Evolutionary conservation across 2,888 invertebrate species (phyloP).

Genomic region (Pollenia amentaria): DNA sequence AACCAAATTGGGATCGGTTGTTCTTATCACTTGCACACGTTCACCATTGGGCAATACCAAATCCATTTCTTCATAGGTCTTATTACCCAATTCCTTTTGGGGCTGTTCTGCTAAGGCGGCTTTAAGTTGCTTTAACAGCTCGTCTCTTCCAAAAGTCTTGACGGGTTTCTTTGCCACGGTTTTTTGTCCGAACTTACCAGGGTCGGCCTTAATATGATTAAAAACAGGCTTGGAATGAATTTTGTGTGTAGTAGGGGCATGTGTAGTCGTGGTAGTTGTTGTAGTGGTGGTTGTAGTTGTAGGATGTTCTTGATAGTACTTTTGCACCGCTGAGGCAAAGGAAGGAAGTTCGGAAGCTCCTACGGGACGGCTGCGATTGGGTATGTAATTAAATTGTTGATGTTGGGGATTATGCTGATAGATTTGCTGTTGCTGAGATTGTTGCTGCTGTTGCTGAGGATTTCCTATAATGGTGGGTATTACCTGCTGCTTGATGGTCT

Average conservation of each 20-base stretch:
- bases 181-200: constrained; percentile 80
- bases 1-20: constrained; percentile 89
- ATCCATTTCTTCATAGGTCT: constrained; percentile 90
- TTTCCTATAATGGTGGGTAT: constrained; percentile 83
- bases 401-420: constrained; percentile 67
- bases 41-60: constrained; percentile 91
- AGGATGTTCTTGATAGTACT: constrained; percentile 89
- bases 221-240: constrained; percentile 85
- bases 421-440: constrained; percentile 80
- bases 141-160: constrained; percentile 88
- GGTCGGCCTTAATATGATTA: constrained; percentile 87
- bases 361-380: constrained; percentile 83
- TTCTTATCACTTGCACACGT: constrained; percentile 90
- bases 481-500: constrained; percentile 86
- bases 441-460: constrained; percentile 78
- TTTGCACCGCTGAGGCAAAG: constrained; percentile 88
- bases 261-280: constrained; percentile 86
- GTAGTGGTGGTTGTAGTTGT: constrained; percentile 89
- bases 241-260: constrained; percentile 85
- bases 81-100: constrained; percentile 87
- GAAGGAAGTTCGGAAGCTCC: constrained; percentile 87
- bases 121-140: constrained; percentile 90
- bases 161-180: constrained; percentile 82
- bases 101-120: constrained; percentile 90
- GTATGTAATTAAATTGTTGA: constrained; percentile 79